phyloP scores from a whole-genome alignment of 2,113 vertebrate species.

The Hydropotes inermis region DNA sequence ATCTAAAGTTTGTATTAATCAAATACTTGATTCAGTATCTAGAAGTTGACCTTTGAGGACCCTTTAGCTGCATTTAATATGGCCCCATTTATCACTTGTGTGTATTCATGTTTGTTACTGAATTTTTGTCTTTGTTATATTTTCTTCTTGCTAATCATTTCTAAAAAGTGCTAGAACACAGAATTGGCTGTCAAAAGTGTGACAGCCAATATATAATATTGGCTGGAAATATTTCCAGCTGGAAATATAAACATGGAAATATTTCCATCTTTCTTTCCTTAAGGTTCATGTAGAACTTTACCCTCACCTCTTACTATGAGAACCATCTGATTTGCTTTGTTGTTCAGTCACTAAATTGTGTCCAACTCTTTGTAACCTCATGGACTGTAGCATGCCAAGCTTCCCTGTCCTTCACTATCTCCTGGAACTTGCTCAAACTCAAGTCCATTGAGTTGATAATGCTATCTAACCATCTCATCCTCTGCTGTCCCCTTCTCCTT shows the following conservation, averaged over 20 bases:
- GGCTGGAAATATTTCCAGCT: no score
- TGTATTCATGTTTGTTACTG: background rate
- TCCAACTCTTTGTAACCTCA: background rate
- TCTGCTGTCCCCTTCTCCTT: background rate
- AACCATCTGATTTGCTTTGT: conserved; percentile 35
- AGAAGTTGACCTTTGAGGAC: background rate
- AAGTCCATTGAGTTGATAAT: background rate
- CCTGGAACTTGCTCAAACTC: background rate
- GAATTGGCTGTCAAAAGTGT: background rate
- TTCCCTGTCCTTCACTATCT: background rate
- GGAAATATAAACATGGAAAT: no score
- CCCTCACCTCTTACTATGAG: background rate
- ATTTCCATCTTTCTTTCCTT: conserved; percentile 19
- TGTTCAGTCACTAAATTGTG: background rate
- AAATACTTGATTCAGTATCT: conserved; percentile 9
- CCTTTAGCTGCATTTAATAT: background rate
- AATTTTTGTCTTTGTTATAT: background rate
- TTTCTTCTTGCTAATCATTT: background rate
- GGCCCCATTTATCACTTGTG: background rate
- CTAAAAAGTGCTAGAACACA: background rate
- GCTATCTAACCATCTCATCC: background rate
- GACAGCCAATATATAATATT: no score
- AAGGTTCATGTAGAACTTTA: background rate
- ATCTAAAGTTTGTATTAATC: background rate
- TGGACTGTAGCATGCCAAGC: background rate